These are phyloP conservation scores for Centropyge bicolor DNA, from an alignment of 2,797 vertebrate species.

Conservation along the genomic window DNA sequence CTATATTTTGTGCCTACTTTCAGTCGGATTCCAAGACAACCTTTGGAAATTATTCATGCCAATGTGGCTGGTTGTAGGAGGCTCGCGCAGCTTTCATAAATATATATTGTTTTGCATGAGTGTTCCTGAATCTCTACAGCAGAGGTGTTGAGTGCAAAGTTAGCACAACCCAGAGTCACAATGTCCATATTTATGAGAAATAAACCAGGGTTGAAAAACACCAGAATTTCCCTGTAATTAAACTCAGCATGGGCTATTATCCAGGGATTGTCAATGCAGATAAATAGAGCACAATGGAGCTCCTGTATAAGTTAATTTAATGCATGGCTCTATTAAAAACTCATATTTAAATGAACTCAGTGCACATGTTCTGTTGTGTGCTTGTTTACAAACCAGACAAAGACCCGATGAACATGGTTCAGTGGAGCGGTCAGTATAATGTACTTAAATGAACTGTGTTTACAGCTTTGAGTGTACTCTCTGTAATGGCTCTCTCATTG, in stretches of 20 bases:
- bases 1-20: not conserved
- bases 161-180: not conserved
- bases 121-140: not conserved
- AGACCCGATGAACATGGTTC: constrained; percentile 2
- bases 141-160: not conserved
- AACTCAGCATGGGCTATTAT: not conserved
- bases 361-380: constrained; percentile 6
- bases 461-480: constrained; percentile 11
- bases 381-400: constrained; percentile 26
- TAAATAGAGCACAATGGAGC: not conserved
- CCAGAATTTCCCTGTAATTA: not conserved
- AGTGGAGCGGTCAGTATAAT: constrained; percentile 20
- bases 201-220: not conserved
- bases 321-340: constrained; percentile 6
- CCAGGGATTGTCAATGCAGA: constrained; percentile 1
- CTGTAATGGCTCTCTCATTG: not conserved
- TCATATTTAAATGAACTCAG: not conserved
- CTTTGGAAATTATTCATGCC: not conserved
- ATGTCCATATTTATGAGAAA: not conserved
- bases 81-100: not conserved
- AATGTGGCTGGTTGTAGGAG: not conserved
- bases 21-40: not conserved
- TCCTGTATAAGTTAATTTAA: constrained; percentile 5
- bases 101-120: not conserved
- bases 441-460: not conserved